A percentile compares a stretch with the other conserved stretches of the same genome.
phyloP scores from a whole-genome alignment of 2,888 invertebrate species.

The Drosophila atroscutellata region DNA sequence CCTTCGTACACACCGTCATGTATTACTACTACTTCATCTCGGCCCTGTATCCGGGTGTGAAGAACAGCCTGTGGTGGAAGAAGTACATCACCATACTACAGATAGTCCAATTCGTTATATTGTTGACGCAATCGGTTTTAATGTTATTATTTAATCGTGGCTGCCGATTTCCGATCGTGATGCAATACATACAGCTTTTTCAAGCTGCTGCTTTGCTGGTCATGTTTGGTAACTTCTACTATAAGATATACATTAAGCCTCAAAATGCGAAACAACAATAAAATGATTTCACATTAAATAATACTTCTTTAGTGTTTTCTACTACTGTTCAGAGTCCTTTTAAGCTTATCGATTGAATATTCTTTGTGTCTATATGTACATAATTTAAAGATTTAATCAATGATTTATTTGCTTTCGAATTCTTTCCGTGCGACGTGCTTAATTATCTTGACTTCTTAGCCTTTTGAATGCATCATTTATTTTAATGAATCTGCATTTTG shows the following conservation, averaged over 20 bases:
- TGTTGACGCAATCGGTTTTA: slow-evolving; percentile 87
- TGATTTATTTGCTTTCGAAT: not conserved
- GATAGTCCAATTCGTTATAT: slow-evolving; percentile 87
- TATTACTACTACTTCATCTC: slow-evolving; percentile 85
- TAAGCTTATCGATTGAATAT: not conserved
- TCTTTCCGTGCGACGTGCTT: not conserved
- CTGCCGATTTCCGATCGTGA: slow-evolving; percentile 85
- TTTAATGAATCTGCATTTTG: not conserved
- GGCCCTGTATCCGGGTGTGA: slow-evolving; percentile 84
- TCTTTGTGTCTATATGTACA: not conserved
- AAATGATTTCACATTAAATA: not conserved
- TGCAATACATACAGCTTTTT: slow-evolving; percentile 86
- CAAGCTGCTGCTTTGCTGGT: slow-evolving; percentile 86
- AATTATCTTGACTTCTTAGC: not conserved
- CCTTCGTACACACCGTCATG: slow-evolving; percentile 85
- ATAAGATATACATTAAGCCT: slow-evolving; percentile 53
- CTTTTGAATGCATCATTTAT: not conserved
- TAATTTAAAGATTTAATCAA: not conserved
- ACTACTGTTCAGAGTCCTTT: not conserved
- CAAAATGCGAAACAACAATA: slow-evolving; percentile 9
- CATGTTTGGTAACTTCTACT: slow-evolving; percentile 87
- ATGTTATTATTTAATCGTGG: slow-evolving; percentile 84
- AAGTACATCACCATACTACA: slow-evolving; percentile 86
- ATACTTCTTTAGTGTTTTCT: not conserved
- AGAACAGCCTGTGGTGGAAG: slow-evolving; percentile 86